Evolutionary conservation across 2,797 vertebrate species (phyloP).

Genomic region (Chanos chanos): DNA sequence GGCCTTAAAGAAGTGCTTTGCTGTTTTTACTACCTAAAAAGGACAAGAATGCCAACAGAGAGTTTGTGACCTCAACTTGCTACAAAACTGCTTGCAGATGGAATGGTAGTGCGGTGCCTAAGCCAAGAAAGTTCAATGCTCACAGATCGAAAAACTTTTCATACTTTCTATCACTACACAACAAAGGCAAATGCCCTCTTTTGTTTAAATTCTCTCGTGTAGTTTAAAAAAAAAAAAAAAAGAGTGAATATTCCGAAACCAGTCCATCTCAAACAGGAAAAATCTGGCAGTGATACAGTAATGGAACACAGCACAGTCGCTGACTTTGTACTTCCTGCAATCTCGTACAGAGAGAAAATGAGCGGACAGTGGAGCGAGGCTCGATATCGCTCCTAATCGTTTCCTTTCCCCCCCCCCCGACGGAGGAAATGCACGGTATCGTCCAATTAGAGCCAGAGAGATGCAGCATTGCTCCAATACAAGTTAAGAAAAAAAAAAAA

Average conservation of each 20-base stretch:
- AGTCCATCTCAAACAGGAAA: too few relatives aligned
- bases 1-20: conserved; percentile 41
- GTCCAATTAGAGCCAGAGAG: conserved; percentile 11
- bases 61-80: conserved; percentile 47
- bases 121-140: neutral
- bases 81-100: conserved; percentile 57
- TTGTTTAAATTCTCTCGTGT: too few relatives aligned
- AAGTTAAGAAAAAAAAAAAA: neutral
- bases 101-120: conserved; percentile 17
- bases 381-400: conserved; percentile 30
- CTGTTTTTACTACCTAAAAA: conserved; percentile 61
- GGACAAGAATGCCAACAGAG: conserved; percentile 55
- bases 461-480: neutral
- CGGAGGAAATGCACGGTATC: conserved; percentile 21
- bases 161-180: neutral
- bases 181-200: neutral
- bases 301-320: neutral
- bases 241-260: too few relatives aligned
- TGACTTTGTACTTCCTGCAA: conserved; percentile 17
- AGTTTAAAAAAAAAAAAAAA: too few relatives aligned
- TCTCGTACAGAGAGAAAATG: conserved; percentile 7
- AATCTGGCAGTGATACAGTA: too few relatives aligned
- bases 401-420: conserved; percentile 30
- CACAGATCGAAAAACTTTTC: neutral
- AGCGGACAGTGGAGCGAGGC: conserved; percentile 20